These are phyloP conservation scores for Probosciger aterrimus DNA, from an alignment of 2,113 vertebrate species.

Conservation along the genomic window DNA sequence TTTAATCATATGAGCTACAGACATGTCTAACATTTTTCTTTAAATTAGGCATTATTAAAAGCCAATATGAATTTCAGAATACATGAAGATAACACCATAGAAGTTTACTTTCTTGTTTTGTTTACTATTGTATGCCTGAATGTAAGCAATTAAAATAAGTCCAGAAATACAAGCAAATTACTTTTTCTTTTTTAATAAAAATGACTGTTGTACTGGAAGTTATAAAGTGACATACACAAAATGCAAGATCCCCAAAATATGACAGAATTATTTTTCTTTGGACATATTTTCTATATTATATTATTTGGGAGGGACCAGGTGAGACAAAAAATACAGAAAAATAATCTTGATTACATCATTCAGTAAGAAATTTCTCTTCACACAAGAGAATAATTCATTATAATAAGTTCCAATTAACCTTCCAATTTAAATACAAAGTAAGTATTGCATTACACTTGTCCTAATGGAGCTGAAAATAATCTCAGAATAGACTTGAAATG, in stretches of 20 bases:
- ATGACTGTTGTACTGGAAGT: background rate
- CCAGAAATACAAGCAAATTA: background rate
- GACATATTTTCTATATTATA: background rate
- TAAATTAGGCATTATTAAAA: slow-evolving; percentile 25
- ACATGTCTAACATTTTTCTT: slow-evolving; percentile 1
- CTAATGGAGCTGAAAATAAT: background rate
- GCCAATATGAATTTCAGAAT: background rate
- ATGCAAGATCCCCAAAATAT: background rate
- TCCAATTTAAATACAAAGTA: slow-evolving; percentile 25
- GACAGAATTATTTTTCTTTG: background rate
- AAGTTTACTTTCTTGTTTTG: background rate
- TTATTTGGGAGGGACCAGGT: background rate
- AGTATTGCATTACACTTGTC: background rate
- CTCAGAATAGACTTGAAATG: background rate
- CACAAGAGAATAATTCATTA: background rate
- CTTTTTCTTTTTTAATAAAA: background rate
- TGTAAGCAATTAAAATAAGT: background rate
- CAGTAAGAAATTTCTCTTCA: background rate
- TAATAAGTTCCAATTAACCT: slow-evolving; percentile 18
- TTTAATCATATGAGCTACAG: slow-evolving; percentile 22
- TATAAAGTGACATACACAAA: background rate
- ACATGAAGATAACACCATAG: background rate
- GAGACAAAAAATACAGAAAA: background rate
- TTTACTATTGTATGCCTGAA: background rate
- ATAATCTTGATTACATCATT: background rate